Evolutionary conservation across 2,113 vertebrate genomes (phyloP), one percentile per base, ranked within the genome.

Genomic region (Carettochelys insculpta): DNA sequence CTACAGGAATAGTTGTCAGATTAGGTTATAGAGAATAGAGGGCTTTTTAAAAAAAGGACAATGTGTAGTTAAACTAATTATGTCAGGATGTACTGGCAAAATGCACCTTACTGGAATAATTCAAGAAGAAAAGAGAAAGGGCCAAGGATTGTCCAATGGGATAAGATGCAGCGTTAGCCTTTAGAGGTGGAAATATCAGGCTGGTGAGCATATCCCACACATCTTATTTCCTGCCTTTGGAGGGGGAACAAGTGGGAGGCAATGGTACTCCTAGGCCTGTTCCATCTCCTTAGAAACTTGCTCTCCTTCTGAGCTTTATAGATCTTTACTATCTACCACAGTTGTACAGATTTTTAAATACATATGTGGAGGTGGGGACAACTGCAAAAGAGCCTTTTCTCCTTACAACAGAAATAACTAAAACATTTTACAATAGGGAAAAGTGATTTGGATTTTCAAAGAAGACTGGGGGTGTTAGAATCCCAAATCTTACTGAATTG

Each of bases 71-170:
- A 13, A 43, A 52, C 34, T 6, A 29, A 12, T 27, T 61, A 78
- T 45, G 45, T 58, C 13, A 0, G 29, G 1, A 4, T 0, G 1
- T 2, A 0, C 16, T 0, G n/a, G 51, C 19, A 8, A 20, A 51
- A 5, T 41, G 61, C 58, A 19, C 2, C 24, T 1, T n/a, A 0
- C 31, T 0, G 51, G 54, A 4, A 2, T 2, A 68, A 68, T 68
- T 68, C 13, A 34, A 58, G 27, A 38, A 20, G n/a, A 34, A 58
- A 58, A 34, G 29, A 58, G 29, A 68, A 68, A n/a, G 20, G 17
- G 22, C n/a, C 19, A 68, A 38, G 9, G 61, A 68, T 68, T 20
- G 11, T 68, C n/a, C 38, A 38, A 38, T 38, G 22, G 61, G n/a
- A 68, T 20, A 68, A 68, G 54, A 56, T 31, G 13, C 12, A 61